Percentiles rank a stretch among this genome's conserved stretches.
These are phyloP conservation scores for Cryptoprocta ferox DNA, from an alignment of 2,797 vertebrate genomes.

Conservation along the genomic window DNA sequence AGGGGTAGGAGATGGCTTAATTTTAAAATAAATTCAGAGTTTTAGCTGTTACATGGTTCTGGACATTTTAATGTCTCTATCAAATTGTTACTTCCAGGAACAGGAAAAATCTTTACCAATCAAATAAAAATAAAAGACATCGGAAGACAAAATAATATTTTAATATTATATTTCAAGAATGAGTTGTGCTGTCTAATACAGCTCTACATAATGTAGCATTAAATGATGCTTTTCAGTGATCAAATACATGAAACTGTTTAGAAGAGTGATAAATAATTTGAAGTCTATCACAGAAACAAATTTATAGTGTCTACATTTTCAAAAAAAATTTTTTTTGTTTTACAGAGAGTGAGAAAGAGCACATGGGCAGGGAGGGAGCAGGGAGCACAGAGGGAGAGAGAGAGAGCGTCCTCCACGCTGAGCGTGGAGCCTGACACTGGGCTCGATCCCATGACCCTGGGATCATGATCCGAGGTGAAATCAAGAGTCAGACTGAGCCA, in stretches of 20 bases:
- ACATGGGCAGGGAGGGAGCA: no score
- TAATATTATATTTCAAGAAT: not conserved
- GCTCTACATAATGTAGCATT: not conserved
- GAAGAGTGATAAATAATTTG: not conserved
- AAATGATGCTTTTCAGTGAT: not conserved
- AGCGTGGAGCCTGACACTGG: no score
- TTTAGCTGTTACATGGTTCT: not conserved
- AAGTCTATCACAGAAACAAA: not conserved
- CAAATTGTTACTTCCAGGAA: not conserved
- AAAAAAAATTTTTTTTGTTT: not conserved
- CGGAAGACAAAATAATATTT: not conserved
- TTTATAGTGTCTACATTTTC: not conserved
- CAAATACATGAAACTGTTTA: not conserved
- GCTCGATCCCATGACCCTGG: no score
- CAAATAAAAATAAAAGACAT: conserved; percentile 6
- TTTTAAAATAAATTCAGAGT: not conserved
- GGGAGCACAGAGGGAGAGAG: no score
- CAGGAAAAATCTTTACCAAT: not conserved
- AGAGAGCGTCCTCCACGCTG: no score
- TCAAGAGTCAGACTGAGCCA: no score
- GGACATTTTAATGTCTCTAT: not conserved
- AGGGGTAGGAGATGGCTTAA: not conserved
- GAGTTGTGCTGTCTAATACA: not conserved
- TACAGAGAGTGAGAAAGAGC: no score
- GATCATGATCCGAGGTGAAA: no score